phyloP scores from a whole-genome alignment of 2,113 vertebrate species.

The Campylomormyrus tamandua region DNA sequence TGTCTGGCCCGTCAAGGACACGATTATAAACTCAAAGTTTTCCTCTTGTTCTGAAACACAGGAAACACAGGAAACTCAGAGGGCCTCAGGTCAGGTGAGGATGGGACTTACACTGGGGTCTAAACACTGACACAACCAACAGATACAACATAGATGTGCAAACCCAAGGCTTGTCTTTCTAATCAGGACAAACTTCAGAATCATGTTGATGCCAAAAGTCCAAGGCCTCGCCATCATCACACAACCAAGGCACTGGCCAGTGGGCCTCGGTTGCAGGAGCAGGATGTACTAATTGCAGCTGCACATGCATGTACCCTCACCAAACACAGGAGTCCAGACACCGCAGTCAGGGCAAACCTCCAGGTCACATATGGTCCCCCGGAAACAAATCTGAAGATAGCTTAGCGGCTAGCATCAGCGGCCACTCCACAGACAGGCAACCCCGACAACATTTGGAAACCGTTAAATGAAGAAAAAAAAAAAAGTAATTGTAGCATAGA shows the following conservation, averaged over 20 bases:
- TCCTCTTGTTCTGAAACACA: constrained; percentile 85
- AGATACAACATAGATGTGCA: not conserved
- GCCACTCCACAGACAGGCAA: constrained; percentile 37
- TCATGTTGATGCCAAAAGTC: not conserved
- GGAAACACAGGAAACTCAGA: not conserved
- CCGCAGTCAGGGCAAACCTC: constrained; percentile 42
- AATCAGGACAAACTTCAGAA: not conserved
- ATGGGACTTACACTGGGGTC: not conserved
- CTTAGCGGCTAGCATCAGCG: constrained; percentile 77
- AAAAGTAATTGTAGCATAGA: constrained; percentile 37
- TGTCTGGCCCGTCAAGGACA: constrained; percentile 91
- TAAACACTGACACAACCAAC: not conserved
- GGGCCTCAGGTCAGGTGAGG: not conserved
- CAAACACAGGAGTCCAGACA: constrained; percentile 34
- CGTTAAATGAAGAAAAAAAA: constrained; percentile 41
- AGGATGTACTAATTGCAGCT: constrained; percentile 42
- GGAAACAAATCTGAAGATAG: constrained; percentile 44
- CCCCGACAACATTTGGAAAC: constrained; percentile 55
- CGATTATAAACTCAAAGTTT: constrained; percentile 95
- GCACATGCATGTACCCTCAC: constrained; percentile 9
- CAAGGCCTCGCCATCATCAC: not conserved
- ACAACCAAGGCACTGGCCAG: not conserved
- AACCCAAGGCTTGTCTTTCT: not conserved
- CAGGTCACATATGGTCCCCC: constrained; percentile 43
- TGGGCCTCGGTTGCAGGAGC: not conserved